phyloP scores from a whole-genome alignment of 2,113 vertebrate genomes.

The Protobothrops flavoviridis region DNA sequence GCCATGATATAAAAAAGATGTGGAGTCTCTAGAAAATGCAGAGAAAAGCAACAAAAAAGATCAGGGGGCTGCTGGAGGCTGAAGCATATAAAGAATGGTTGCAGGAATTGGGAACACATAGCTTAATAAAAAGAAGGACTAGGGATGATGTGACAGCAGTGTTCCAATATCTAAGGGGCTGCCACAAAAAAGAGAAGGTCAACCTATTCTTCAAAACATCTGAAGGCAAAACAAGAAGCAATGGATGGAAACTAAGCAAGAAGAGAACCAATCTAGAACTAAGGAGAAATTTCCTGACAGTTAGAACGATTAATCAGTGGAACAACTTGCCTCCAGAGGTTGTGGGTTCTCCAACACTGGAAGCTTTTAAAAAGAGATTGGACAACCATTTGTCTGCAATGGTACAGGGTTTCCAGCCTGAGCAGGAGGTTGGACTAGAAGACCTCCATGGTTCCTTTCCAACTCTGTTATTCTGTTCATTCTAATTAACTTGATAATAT shows the following conservation, averaged over 20 bases:
- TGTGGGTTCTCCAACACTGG: neutral
- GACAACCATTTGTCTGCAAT: neutral
- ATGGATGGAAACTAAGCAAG: neutral
- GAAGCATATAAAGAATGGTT: neutral
- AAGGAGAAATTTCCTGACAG: neutral
- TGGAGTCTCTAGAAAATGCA: neutral
- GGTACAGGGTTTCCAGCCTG: neutral
- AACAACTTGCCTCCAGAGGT: neutral
- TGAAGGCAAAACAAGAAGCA: neutral
- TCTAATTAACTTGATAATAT: neutral
- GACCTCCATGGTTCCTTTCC: neutral
- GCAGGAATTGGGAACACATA: neutral
- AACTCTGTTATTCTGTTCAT: neutral
- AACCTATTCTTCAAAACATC: neutral
- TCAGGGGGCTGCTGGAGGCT: neutral
- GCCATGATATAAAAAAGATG: neutral
- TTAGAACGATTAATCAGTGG: neutral
- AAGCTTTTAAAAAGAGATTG: neutral
- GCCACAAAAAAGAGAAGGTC: neutral
- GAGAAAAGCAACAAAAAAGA: neutral
- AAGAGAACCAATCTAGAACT: neutral
- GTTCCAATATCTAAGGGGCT: neutral
- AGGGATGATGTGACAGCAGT: neutral
- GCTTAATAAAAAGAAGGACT: neutral
- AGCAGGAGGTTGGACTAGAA: neutral